These are phyloP conservation scores for Aporophyla lueneburgensis DNA, from an alignment of 2,888 invertebrate genomes.

Conservation along the genomic window DNA sequence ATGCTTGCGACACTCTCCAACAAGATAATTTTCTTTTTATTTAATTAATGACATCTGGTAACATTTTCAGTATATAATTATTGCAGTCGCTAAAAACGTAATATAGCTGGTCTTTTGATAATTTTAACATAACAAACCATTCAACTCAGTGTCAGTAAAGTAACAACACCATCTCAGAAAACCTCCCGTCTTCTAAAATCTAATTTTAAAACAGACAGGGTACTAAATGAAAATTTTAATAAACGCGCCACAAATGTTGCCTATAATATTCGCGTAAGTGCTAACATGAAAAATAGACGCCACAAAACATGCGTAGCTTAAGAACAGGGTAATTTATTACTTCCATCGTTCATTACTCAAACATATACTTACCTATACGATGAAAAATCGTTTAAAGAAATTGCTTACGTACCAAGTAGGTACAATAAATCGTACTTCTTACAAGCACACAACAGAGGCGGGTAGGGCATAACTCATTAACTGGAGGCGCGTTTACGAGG, in stretches of 20 bases:
- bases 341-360: slow-evolving; percentile 69
- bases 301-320: slow-evolving; percentile 58
- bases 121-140: slow-evolving; percentile 1
- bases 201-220: slow-evolving; percentile 47
- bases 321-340: slow-evolving; percentile 68
- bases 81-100: background rate
- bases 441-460: slow-evolving; percentile 70
- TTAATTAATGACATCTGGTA: slow-evolving; percentile 8
- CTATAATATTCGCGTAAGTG: slow-evolving; percentile 60
- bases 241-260: slow-evolving; percentile 41
- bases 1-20: slow-evolving; percentile 27
- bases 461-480: slow-evolving; percentile 73
- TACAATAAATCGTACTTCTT: slow-evolving; percentile 75
- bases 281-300: slow-evolving; percentile 62
- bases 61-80: slow-evolving; percentile 26
- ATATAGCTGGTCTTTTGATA: slow-evolving; percentile 2
- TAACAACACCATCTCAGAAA: slow-evolving; percentile 6
- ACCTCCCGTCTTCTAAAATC: slow-evolving; percentile 22
- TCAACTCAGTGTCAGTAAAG: slow-evolving; percentile 13
- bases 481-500: slow-evolving; percentile 77
- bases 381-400: slow-evolving; percentile 78
- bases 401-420: slow-evolving; percentile 71
- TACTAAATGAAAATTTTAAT: slow-evolving; percentile 56
- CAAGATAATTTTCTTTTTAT: slow-evolving; percentile 32
- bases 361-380: slow-evolving; percentile 62